These are phyloP conservation scores for Oryzias melastigma DNA, from an alignment of 2,113 vertebrate genomes.

Conservation along the genomic window DNA sequence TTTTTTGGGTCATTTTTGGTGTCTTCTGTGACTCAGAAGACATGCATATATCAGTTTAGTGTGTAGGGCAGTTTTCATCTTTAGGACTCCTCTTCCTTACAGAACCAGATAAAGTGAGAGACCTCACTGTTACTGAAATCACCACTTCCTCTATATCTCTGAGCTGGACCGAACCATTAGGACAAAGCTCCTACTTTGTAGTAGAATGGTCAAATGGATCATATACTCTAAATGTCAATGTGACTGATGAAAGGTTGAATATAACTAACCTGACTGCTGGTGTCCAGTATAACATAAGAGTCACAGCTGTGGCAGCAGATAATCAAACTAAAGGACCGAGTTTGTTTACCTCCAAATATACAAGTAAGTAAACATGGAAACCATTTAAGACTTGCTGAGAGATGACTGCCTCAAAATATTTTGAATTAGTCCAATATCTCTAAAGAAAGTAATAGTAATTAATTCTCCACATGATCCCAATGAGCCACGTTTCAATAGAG, in stretches of 20 bases:
- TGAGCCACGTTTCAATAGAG: too few relatives aligned
- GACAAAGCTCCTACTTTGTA: conserved; percentile 9
- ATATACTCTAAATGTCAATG: neutral
- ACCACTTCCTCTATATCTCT: conserved; percentile 34
- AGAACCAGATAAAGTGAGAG: conserved; percentile 20
- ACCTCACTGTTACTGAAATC: conserved; percentile 2
- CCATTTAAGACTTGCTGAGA: too few relatives aligned
- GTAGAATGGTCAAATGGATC: conserved; percentile 9
- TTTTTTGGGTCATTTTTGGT: too few relatives aligned
- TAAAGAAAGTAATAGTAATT: too few relatives aligned
- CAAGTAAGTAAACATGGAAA: conserved; percentile 23
- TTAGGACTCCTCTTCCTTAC: neutral
- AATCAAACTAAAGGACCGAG: rapidly evolving
- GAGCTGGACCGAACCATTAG: conserved; percentile 25
- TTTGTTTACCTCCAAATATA: rapidly evolving
- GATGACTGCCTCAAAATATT: too few relatives aligned
- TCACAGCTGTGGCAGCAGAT: conserved; percentile 14
- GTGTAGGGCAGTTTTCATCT: neutral
- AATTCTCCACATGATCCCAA: too few relatives aligned
- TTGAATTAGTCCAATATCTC: too few relatives aligned
- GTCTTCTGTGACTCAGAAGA: too few relatives aligned
- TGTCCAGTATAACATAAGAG: neutral
- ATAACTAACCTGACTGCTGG: conserved; percentile 43
- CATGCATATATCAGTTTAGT: neutral
- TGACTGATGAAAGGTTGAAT: rapidly evolving